These are phyloP conservation scores for Diaprepes abbreviatus DNA, from an alignment of 2,888 invertebrate species.

Conservation along the genomic window DNA sequence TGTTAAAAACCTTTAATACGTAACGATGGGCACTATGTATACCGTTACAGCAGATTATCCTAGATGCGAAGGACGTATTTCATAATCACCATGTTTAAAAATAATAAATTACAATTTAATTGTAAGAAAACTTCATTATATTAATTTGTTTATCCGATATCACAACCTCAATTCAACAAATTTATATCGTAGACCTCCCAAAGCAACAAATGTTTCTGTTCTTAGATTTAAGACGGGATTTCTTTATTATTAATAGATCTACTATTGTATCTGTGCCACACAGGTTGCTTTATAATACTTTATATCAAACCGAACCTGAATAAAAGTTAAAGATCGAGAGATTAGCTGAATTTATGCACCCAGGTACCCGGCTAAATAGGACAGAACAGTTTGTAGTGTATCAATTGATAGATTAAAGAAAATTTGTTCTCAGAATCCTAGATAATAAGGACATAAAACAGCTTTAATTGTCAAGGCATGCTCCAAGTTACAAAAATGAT, in stretches of 20 bases:
- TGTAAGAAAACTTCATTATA: not conserved
- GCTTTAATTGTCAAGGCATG: no score
- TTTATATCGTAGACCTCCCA: conserved; percentile 32
- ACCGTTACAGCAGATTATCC: no score
- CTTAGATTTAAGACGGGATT: conserved; percentile 23
- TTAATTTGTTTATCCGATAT: conserved; percentile 6
- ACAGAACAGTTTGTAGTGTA: conserved; percentile 10
- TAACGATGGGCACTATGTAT: no score
- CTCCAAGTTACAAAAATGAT: no score
- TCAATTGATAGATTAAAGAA: not conserved
- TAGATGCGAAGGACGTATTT: no score
- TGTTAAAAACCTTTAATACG: no score
- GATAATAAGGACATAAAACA: no score
- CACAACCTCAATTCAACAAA: conserved; percentile 24
- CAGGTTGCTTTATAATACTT: conserved; percentile 27
- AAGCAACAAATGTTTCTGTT: conserved; percentile 33
- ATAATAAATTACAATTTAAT: no score
- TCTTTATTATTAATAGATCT: conserved; percentile 31
- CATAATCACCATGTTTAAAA: no score
- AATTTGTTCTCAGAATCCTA: not conserved
- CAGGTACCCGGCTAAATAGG: conserved; percentile 7
- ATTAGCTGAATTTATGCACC: conserved; percentile 30
- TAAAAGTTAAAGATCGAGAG: conserved; percentile 16
- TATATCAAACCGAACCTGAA: conserved; percentile 22
- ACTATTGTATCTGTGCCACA: conserved; percentile 31